Conservation (phyloP, 2,113 vertebrate genomes). For the Platycercus adscitus region DNA sequence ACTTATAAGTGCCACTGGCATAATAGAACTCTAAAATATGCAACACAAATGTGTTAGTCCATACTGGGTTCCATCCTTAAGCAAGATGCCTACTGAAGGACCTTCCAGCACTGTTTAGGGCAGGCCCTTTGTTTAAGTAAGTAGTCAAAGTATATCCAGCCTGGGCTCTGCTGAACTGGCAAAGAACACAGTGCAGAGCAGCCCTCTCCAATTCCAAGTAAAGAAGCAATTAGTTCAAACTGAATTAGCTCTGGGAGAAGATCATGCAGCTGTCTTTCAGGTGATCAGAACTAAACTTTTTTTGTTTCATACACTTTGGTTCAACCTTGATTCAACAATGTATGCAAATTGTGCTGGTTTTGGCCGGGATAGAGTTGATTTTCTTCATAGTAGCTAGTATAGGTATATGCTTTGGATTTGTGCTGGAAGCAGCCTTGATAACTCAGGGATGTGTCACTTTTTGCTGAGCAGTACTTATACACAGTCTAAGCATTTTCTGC, state of each 20-base stretch:
- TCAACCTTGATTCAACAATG: background rate
- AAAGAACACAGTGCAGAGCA: background rate
- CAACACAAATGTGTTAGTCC: background rate
- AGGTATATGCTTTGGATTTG: background rate
- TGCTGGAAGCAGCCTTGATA: background rate
- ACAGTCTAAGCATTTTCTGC: background rate
- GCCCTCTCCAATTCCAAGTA: background rate
- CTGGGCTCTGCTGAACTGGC: background rate
- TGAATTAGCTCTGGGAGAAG: background rate
- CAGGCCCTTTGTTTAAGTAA: background rate
- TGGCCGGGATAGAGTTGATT: background rate
- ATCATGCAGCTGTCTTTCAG: background rate
- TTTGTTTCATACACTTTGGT: background rate
- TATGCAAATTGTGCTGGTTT: background rate
- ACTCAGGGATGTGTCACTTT: background rate
- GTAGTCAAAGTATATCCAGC: background rate
- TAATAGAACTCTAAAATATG: background rate
- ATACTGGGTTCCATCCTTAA: background rate
- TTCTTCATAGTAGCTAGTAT: background rate
- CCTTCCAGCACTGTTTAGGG: background rate
- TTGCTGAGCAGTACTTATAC: background rate
- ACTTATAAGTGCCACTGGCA: background rate
- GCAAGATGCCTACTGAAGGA: background rate
- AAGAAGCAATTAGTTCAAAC: background rate
- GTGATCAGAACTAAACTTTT: background rate